Conservation (phyloP, 2,113 vertebrate species). For the Oophaga pumilio region DNA sequence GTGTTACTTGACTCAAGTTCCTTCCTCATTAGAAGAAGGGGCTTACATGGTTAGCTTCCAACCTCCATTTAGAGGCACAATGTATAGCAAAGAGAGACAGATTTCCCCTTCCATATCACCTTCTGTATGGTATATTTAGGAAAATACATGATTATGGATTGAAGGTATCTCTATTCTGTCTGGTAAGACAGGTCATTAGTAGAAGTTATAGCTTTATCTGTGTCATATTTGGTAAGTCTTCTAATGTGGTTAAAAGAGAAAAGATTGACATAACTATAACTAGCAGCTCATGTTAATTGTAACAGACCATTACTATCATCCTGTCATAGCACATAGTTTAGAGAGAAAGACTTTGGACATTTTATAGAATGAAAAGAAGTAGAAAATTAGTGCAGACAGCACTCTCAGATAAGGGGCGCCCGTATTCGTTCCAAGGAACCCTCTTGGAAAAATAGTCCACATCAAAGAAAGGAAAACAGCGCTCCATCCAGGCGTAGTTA, state of each 20-base stretch:
- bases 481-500: too few species aligned
- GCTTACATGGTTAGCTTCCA: not conserved
- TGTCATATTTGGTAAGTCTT: not conserved
- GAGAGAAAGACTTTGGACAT: not conserved
- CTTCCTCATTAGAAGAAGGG: not conserved
- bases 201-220: not conserved
- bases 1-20: not conserved
- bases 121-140: not conserved
- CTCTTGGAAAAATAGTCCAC: too few species aligned
- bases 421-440: too few species aligned
- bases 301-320: not conserved
- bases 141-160: not conserved
- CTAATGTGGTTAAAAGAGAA: slow-evolving; percentile 3
- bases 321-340: not conserved
- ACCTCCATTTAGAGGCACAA: not conserved
- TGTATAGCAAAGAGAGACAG: not conserved
- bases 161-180: not conserved
- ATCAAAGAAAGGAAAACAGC: too few species aligned
- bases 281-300: not conserved
- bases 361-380: not conserved
- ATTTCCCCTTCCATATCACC: not conserved
- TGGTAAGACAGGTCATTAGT: not conserved
- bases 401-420: too few species aligned
- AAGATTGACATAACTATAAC: not conserved
- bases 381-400: too few species aligned